Conservation (phyloP, 2,888 invertebrate species). For the Blastobasis adustella region DNA sequence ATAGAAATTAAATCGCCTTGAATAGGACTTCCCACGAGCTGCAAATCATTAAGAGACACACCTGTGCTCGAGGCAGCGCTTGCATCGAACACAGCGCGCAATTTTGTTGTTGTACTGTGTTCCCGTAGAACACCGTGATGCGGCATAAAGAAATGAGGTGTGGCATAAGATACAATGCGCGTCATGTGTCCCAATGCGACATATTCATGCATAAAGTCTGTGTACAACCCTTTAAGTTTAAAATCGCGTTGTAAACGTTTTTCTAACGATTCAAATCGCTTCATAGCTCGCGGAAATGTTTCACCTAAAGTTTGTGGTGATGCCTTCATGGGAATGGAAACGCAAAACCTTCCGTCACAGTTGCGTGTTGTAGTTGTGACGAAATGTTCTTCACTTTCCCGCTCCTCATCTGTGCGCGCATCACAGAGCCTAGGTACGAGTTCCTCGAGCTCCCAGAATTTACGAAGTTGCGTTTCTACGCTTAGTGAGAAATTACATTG, state of each 20-base stretch:
- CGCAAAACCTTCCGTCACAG: conserved; percentile 11
- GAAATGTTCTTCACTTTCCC: conserved; percentile 7
- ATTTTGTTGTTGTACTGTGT: conserved; percentile 7
- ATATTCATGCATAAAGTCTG: conserved; percentile 15
- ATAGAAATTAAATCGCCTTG: conserved; percentile 20
- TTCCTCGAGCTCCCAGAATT: conserved; percentile 13
- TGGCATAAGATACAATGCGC: background rate
- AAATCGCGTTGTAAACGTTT: conserved; percentile 6
- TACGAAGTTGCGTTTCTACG: conserved; percentile 5
- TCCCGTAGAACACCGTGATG: conserved; percentile 14
- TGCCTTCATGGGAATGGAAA: conserved; percentile 9
- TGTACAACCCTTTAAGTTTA: conserved; percentile 10
- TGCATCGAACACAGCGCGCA: conserved; percentile 11
- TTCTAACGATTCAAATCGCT: conserved; percentile 13
- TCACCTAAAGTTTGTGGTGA: conserved; percentile 13
- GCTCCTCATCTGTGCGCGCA: conserved; percentile 4
- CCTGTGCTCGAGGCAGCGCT: conserved; percentile 9
- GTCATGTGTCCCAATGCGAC: conserved; percentile 14
- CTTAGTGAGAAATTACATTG: conserved; percentile 9
- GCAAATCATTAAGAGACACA: conserved; percentile 16
- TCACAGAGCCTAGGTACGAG: conserved; percentile 1
- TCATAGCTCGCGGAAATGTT: conserved; percentile 8
- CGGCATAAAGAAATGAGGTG: conserved; percentile 12
- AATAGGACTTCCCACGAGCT: conserved; percentile 15
- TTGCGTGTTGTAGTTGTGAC: conserved; percentile 8